phyloP scores from a whole-genome alignment of 2,113 vertebrate species.

The Clinocottus analis region DNA sequence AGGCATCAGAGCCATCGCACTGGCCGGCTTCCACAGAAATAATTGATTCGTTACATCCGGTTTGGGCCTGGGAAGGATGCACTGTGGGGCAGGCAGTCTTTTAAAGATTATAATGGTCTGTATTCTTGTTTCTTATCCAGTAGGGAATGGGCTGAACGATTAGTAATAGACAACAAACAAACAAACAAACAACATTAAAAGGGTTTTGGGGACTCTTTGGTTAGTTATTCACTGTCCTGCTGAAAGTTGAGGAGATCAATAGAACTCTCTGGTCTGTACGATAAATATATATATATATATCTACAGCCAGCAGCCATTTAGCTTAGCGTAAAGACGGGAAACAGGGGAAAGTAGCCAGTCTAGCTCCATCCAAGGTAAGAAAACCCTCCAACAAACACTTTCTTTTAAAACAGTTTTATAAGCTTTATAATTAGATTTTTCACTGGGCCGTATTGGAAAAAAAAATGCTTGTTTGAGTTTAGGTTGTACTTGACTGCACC shows the following conservation, averaged over 20 bases:
- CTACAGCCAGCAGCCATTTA: background rate
- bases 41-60: slow-evolving; percentile 55
- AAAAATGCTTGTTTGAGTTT: slow-evolving; percentile 41
- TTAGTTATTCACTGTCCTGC: background rate
- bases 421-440: slow-evolving; percentile 38
- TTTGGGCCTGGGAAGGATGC: slow-evolving; percentile 27
- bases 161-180: background rate
- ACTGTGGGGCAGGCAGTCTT: background rate
- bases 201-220: background rate
- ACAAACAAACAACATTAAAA: background rate
- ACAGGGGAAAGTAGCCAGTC: background rate
- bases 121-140: background rate
- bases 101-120: slow-evolving; percentile 6
- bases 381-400: background rate
- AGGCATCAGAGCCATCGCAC: slow-evolving; percentile 15
- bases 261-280: background rate
- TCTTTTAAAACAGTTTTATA: slow-evolving; percentile 19
- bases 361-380: background rate
- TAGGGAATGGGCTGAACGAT: background rate
- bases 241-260: background rate
- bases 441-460: slow-evolving; percentile 50
- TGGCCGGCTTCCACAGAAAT: slow-evolving; percentile 53
- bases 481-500: slow-evolving; percentile 61
- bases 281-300: slow-evolving; percentile 1
- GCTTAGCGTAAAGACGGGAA: background rate